Evolutionary conservation across 2,888 invertebrate species (phyloP).

Genomic region (Adelphocoris suturalis): DNA sequence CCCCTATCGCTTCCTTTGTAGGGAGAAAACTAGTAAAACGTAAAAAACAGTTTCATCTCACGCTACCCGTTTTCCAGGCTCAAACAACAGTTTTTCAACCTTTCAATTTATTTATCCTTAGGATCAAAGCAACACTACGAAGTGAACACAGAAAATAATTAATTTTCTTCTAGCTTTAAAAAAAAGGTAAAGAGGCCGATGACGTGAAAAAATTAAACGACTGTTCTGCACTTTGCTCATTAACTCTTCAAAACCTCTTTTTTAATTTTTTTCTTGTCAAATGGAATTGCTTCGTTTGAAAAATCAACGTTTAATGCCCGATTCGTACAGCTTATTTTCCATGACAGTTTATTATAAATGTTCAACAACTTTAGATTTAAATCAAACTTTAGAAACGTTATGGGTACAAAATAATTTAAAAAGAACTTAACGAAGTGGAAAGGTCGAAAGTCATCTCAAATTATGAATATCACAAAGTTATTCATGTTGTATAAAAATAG

Average conservation of each 20-base stretch:
- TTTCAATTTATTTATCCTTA: slow-evolving; percentile 9
- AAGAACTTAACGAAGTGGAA: too few relatives aligned
- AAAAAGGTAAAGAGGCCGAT: not conserved
- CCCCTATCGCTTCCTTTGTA: not conserved
- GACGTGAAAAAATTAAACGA: not conserved
- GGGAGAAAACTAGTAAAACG: not conserved
- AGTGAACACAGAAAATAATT: not conserved
- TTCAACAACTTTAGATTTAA: too few relatives aligned
- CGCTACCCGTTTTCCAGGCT: not conserved
- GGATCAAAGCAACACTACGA: slow-evolving; percentile 18
- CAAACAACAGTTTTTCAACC: slow-evolving; percentile 12
- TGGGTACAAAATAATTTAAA: too few relatives aligned
- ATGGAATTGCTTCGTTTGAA: too few relatives aligned
- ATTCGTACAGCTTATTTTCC: too few relatives aligned
- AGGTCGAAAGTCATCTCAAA: too few relatives aligned
- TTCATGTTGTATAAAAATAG: too few relatives aligned
- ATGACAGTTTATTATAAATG: too few relatives aligned
- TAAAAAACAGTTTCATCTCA: slow-evolving; percentile 24
- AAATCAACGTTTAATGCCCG: too few relatives aligned
- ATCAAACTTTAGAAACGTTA: too few relatives aligned
- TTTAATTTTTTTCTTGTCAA: too few relatives aligned
- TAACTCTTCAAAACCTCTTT: not conserved
- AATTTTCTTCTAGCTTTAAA: slow-evolving; percentile 5
- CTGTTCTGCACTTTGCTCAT: not conserved
- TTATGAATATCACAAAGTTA: too few relatives aligned